Evolutionary conservation across 2,888 invertebrate genomes (phyloP).

Genomic region (Lasioglossum lativentre): DNA sequence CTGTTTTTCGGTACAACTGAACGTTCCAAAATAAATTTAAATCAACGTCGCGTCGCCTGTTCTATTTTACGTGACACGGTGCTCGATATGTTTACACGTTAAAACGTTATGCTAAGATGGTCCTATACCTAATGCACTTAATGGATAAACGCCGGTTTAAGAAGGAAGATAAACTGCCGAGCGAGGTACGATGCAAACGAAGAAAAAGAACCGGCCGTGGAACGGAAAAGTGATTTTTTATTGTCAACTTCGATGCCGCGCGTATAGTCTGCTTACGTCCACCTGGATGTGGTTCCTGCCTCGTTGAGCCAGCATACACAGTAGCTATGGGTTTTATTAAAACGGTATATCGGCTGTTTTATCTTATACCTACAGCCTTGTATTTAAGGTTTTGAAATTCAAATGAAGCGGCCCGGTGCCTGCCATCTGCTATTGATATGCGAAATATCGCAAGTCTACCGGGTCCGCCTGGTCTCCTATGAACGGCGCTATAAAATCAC

Average conservation of each 20-base stretch:
- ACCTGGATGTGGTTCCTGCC: conserved; percentile 58
- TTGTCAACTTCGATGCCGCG: conserved; percentile 64
- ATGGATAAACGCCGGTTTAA: conserved; percentile 37
- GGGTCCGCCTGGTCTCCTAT: conserved; percentile 59
- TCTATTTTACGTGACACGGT: not conserved
- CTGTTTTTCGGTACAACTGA: not conserved
- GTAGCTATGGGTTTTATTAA: conserved; percentile 77
- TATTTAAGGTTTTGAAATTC: conserved; percentile 81
- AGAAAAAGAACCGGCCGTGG: not conserved
- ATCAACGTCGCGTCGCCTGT: not conserved
- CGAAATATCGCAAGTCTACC: conserved; percentile 75
- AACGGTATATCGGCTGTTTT: conserved; percentile 79
- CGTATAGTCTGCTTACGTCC: conserved; percentile 66
- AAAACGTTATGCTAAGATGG: conserved; percentile 34
- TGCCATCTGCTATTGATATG: conserved; percentile 80
- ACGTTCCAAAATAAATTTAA: not conserved
- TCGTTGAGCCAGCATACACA: conserved; percentile 52
- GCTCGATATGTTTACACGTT: conserved; percentile 24
- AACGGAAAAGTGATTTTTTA: conserved; percentile 66
- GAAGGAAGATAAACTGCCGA: conserved; percentile 47
- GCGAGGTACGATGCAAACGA: conserved; percentile 44
- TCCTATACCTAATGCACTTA: conserved; percentile 29
- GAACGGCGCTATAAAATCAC: conserved; percentile 71
- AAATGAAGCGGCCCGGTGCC: conserved; percentile 75
- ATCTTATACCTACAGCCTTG: conserved; percentile 79